Percentiles rank a stretch among this genome's conserved stretches.
Evolutionary conservation across 2,888 invertebrate species (phyloP).

Genomic region (Mesochorus sp.): DNA sequence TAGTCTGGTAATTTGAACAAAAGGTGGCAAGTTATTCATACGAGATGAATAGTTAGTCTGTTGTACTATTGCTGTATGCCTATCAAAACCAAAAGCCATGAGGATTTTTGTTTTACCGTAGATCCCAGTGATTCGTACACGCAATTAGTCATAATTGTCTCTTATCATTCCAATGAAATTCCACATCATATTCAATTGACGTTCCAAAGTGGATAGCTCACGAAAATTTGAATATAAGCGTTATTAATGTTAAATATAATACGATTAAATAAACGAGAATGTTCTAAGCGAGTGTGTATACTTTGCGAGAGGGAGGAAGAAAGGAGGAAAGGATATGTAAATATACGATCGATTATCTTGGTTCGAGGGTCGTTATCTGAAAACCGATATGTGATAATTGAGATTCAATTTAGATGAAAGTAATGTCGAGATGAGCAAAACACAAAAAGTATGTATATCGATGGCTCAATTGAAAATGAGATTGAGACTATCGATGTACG

Average conservation of each 20-base stretch:
- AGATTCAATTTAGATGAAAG: constrained; percentile 25
- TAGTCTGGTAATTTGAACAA: too few species aligned
- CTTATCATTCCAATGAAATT: constrained; percentile 35
- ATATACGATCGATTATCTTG: constrained; percentile 5
- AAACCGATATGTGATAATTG: constrained; percentile 25
- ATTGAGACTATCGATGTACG: too few species aligned
- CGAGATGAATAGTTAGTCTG: too few species aligned
- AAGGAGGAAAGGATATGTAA: not conserved
- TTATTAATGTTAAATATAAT: constrained; percentile 48
- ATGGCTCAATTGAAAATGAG: too few species aligned
- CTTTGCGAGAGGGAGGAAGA: not conserved
- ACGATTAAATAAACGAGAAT: constrained; percentile 5
- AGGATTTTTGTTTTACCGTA: too few species aligned
- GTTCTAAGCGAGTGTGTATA: not conserved
- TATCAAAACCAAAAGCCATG: too few species aligned
- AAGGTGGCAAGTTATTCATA: too few species aligned
- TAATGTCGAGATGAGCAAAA: too few species aligned
- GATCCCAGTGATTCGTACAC: constrained; percentile 17
- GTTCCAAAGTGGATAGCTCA: constrained; percentile 14
- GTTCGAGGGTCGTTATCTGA: constrained; percentile 30
- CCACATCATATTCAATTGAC: constrained; percentile 41
- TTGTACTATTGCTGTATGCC: too few species aligned
- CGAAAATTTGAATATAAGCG: constrained; percentile 45
- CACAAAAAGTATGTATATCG: too few species aligned
- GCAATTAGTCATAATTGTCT: not conserved